phyloP scores from a whole-genome alignment of 1,140 invertebrate genomes.

The Holcopasites calliopsidis region DNA sequence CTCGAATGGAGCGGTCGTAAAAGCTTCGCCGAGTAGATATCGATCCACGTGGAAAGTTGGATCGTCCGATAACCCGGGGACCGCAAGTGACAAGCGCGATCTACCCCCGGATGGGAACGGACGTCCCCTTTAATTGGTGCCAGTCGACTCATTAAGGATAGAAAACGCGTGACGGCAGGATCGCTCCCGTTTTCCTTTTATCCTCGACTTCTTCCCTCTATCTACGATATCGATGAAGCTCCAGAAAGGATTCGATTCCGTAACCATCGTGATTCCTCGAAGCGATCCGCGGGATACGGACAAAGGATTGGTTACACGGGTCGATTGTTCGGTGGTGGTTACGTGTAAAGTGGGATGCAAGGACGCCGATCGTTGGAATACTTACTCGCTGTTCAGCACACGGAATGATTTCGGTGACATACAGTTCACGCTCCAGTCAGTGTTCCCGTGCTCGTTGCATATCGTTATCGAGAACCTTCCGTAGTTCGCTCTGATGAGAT shows the following conservation, averaged over 20 bases:
- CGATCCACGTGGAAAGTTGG: conserved; percentile 36
- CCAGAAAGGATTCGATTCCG: neutral
- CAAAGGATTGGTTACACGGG: neutral
- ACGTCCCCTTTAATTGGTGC: conserved; percentile 51
- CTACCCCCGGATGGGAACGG: conserved; percentile 23
- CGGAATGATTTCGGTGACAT: conserved; percentile 91
- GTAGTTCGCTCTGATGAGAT: conserved; percentile 96
- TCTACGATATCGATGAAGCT: neutral
- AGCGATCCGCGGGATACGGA: neutral
- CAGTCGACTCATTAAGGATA: conserved; percentile 44
- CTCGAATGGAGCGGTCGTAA: conserved; percentile 17
- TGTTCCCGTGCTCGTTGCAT: conserved; percentile 97
- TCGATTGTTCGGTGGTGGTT: neutral
- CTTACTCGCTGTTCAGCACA: conserved; percentile 89
- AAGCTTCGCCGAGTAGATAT: conserved; percentile 36
- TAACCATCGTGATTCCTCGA: conserved; percentile 5
- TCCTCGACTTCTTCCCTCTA: neutral
- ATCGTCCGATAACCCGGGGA: conserved; percentile 41
- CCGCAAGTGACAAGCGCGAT: conserved; percentile 49
- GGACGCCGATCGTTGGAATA: conserved; percentile 47
- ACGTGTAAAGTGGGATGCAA: conserved; percentile 17
- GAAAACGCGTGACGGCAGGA: conserved; percentile 7
- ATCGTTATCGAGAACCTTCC: conserved; percentile 97
- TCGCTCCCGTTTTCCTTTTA: neutral
- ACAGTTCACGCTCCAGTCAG: conserved; percentile 98